Conservation (phyloP, 2,113 vertebrate genomes). For the Vulpes vulpes region DNA sequence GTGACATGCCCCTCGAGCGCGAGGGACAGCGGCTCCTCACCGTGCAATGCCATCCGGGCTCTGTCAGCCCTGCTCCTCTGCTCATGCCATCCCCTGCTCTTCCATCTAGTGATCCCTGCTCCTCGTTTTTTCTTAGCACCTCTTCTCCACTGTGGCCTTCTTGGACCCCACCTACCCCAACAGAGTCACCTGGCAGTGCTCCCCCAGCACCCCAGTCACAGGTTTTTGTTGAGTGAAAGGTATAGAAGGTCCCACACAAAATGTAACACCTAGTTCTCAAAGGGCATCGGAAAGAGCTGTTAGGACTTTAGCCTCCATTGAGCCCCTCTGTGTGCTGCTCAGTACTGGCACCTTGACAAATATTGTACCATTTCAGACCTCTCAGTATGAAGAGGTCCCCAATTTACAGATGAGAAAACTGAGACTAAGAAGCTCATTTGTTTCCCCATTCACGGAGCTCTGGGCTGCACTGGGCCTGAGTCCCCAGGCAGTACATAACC, state of each 20-base stretch:
- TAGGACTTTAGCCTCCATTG: neutral
- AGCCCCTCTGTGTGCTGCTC: neutral
- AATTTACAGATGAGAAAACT: neutral
- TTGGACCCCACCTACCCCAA: neutral
- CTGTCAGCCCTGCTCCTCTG: neutral
- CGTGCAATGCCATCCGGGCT: neutral
- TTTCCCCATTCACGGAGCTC: neutral
- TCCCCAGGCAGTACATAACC: neutral
- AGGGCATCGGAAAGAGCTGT: neutral
- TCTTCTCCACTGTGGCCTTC: accelerated
- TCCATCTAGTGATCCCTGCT: neutral
- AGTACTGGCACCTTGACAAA: neutral
- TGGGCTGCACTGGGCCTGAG: neutral
- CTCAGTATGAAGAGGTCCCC: neutral
- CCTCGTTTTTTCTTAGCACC: neutral
- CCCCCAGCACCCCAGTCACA: neutral
- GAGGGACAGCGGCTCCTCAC: neutral
- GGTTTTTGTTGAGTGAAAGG: neutral
- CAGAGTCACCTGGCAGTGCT: neutral
- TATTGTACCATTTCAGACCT: neutral
- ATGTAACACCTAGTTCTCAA: neutral
- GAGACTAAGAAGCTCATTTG: neutral
- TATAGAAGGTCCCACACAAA: neutral
- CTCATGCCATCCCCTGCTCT: neutral
- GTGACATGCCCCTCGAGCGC: neutral